phyloP scores from a whole-genome alignment of 2,888 invertebrate species.

The Hirtodrosophila trivittata region DNA sequence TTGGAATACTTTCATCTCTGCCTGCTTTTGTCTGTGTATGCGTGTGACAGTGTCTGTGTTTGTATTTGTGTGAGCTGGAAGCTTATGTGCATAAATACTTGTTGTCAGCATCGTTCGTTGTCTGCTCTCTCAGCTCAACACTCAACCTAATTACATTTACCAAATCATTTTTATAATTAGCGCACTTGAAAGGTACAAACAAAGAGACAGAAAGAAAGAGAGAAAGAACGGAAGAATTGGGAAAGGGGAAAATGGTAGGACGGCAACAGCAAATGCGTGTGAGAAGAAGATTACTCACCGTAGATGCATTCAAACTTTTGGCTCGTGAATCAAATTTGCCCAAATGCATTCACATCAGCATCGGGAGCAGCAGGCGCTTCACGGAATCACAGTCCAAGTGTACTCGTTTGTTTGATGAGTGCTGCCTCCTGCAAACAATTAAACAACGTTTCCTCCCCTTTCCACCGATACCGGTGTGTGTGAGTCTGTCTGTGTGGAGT shows the following conservation, averaged over 20 bases:
- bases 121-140: conserved; percentile 17
- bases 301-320: conserved; percentile 57
- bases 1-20: conserved; percentile 45
- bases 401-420: conserved; percentile 53
- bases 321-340: conserved; percentile 49
- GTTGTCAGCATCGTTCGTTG: conserved; percentile 20
- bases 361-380: conserved; percentile 33
- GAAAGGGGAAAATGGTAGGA: conserved; percentile 2
- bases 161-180: conserved; percentile 66
- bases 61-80: conserved; percentile 35
- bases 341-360: conserved; percentile 39
- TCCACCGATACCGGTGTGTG: conserved; percentile 22
- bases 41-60: too few relatives aligned
- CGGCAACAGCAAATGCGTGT: conserved; percentile 26
- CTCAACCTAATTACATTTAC: conserved; percentile 47
- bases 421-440: conserved; percentile 62
- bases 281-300: conserved; percentile 75
- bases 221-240: conserved; percentile 5
- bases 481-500: conserved; percentile 1
- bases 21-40: neutral
- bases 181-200: conserved; percentile 52
- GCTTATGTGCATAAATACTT: conserved; percentile 29
- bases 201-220: conserved; percentile 7
- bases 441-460: conserved; percentile 72
- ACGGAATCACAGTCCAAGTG: conserved; percentile 39